These are phyloP conservation scores for Mystacornis crossleyi DNA, from an alignment of 2,113 vertebrate species.

Conservation along the genomic window DNA sequence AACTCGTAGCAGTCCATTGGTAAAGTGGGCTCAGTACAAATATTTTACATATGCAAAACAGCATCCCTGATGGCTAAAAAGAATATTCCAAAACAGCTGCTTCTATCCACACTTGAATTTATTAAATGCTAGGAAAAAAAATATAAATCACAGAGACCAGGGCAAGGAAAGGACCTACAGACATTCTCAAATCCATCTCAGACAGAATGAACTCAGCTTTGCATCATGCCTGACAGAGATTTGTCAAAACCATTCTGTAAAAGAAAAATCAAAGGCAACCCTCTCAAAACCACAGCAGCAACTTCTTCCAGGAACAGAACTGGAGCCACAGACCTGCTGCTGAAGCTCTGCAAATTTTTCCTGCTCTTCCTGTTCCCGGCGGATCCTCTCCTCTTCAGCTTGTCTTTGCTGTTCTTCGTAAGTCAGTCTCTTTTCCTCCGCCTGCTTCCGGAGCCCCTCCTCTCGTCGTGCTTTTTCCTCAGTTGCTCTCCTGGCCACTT, in stretches of 20 bases:
- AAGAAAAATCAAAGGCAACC: neutral
- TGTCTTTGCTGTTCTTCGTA: conserved; percentile 75
- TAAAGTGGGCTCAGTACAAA: neutral
- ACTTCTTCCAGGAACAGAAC: neutral
- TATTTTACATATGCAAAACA: neutral
- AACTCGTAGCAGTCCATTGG: neutral
- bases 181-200: neutral
- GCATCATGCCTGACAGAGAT: neutral
- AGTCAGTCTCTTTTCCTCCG: conserved; percentile 72
- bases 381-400: conserved; percentile 74
- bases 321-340: conserved; percentile 75
- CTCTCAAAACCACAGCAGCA: neutral
- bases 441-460: conserved; percentile 72
- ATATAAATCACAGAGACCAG: neutral
- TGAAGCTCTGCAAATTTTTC: conserved; percentile 77
- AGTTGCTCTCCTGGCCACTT: conserved; percentile 68
- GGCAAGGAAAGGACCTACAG: neutral
- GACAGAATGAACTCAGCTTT: neutral
- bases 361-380: conserved; percentile 79
- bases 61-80: neutral
- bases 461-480: conserved; percentile 68
- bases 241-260: neutral
- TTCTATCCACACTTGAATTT: neutral
- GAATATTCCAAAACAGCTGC: neutral
- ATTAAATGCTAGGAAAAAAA: neutral